Conservation (phyloP, 2,113 vertebrate species). For the Hipposideros armiger region DNA sequence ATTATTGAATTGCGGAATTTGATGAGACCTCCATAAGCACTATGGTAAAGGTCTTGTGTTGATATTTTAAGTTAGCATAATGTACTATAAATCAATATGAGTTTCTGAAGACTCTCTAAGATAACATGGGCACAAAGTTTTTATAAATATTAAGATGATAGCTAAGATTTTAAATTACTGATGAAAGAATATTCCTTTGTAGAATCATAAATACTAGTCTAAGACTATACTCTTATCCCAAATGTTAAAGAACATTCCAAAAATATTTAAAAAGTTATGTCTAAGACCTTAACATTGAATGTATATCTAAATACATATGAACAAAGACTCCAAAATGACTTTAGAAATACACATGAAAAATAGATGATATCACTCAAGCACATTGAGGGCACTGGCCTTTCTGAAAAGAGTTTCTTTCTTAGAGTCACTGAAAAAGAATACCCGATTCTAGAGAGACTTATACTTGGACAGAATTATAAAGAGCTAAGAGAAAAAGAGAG, state of each 20-base stretch:
- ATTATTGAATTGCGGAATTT: slow-evolving; percentile 50
- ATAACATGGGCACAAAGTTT: background rate
- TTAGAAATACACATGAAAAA: background rate
- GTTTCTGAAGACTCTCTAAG: slow-evolving; percentile 28
- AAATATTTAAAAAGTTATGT: background rate
- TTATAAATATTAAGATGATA: slow-evolving; percentile 13
- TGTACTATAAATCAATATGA: slow-evolving; percentile 51
- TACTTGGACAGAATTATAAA: background rate
- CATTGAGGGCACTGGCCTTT: background rate
- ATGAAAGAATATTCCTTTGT: background rate
- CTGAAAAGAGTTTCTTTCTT: background rate
- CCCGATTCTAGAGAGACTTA: background rate
- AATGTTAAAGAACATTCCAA: background rate
- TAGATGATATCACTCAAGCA: background rate
- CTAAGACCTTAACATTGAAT: background rate
- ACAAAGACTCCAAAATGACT: background rate
- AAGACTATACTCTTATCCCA: background rate
- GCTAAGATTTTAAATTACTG: slow-evolving; percentile 30
- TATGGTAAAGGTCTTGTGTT: slow-evolving; percentile 53
- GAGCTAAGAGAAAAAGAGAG: background rate
- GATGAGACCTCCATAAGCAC: slow-evolving; percentile 39
- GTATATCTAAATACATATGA: background rate
- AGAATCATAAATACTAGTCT: background rate
- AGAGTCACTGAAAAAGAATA: background rate
- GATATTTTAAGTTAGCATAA: slow-evolving; percentile 55